Base-by-base conservation (phyloP, 37 sponge, comb jelly and placozoan genomes). In the Halichondria panicea region DNA sequence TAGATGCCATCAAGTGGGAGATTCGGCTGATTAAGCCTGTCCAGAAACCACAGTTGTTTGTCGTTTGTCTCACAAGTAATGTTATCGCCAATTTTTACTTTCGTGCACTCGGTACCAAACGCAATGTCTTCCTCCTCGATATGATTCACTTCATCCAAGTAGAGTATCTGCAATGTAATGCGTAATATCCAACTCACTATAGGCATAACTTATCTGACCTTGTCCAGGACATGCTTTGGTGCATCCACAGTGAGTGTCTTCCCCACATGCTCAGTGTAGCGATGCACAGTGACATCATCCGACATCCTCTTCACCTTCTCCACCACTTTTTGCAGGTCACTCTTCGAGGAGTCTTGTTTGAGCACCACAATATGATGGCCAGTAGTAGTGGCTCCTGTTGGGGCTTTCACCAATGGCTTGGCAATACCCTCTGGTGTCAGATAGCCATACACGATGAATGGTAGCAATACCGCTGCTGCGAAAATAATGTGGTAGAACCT, bases 51-150 rank as follows among this genome's bases (percentile, higher is more conserved):
- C 4, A 72, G 68, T 1, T 38, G 35, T n/a, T 55, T 27, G 22
- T 55, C 25, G n/a, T n/a, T n/a, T n/a, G n/a, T n/a, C n/a, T n/a
- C n/a, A n/a, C n/a, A n/a, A n/a, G n/a, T n/a, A n/a, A n/a, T n/a
- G n/a, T n/a, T n/a, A n/a, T n/a, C n/a, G n/a, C n/a, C n/a, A n/a
- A n/a, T n/a, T n/a, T n/a, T n/a, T n/a, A n/a, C n/a, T n/a, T 22
- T 0, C n/a, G n/a, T n/a, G 42, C 43, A 21, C 59, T 81, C 72
- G 2, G 66, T 57, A 27, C 88, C 88, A 33, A 4, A 4, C 0
- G 77, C 83, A 46, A 66, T 66, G 18, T 35, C 40, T 31, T 88
- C 88, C 52, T 82, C 83, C 38, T 88, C 88, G 15, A 88, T 55
- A 40, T 66, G 72, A 4, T 76, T 63, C 42, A 88, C 79, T n/a